Base-by-base conservation (phyloP, 2,797 vertebrate genomes). In the Poecile montanus region DNA sequence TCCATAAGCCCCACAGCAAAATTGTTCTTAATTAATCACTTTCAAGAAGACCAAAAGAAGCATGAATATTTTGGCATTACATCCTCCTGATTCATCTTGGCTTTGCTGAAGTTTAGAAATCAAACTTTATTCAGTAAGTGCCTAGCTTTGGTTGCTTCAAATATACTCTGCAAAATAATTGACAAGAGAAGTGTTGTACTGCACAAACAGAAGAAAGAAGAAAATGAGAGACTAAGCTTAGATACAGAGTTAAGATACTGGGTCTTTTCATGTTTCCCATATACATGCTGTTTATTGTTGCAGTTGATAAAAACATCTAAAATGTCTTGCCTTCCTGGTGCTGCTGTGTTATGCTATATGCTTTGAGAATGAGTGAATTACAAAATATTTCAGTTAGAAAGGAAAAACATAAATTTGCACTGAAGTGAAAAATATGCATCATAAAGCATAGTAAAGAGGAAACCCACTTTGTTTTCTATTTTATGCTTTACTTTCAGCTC, bases 401-500 rank as follows among this genome's bases (percentile, higher is more conserved):
- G 26, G 5, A 38, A 76, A 85, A 89, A 40, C 3, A 76, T 15
- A 45, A 9, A 79, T 60, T 53, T 73, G 29, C 47, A 67, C 10
- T 29, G 18, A 86, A 77, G 19, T 60, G 36, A 81, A 82, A 72
- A 87, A 61, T 27, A 68, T 3, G 2, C 10, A 50, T 50, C 13
- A 40, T 5, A 62, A 65, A 81, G 68, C 25, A 38, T 16, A 87
- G 74, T 32, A 81, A 61, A 53, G n/a, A 78, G 48, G 57, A 93
- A 95, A 73, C 4, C 16, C 40, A 14, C 42, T 72, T 60, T 48
- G 8, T 53, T 68, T 82, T 89, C 50, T 85, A 21, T 85, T 72
- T 89, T 84, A 89, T 44, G 27, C 50, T 88, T 60, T 84, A 89
- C 47, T 79, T 94, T 94, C 53, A 88, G 44, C 74, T 75, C 66